Conservation (phyloP, 2,888 invertebrate genomes). For the Sthenelais limicola region DNA sequence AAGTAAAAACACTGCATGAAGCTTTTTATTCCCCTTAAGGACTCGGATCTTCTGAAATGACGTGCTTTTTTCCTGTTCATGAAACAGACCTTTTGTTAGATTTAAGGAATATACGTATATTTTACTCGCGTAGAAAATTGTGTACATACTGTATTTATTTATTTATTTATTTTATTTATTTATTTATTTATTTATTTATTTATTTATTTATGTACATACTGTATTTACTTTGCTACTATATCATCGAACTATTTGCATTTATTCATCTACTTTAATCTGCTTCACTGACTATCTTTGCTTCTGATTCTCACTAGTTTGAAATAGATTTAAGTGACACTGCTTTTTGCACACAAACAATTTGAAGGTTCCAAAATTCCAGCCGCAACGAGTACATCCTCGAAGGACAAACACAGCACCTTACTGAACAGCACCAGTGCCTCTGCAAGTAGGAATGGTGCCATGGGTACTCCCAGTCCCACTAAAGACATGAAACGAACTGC, state of each 20-base stretch:
- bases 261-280: not conserved
- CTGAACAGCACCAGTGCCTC: not conserved
- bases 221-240: not conserved
- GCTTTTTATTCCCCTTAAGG: too few species aligned
- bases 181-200: not conserved
- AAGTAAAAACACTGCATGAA: too few species aligned
- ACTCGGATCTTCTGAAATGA: too few species aligned
- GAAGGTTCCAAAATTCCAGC: slow-evolving; percentile 33
- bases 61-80: too few species aligned
- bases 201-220: not conserved
- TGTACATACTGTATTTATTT: too few species aligned
- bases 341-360: too few species aligned
- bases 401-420: slow-evolving; percentile 9
- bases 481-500: slow-evolving; percentile 21
- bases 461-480: slow-evolving; percentile 20
- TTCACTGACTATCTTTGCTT: too few species aligned
- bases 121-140: too few species aligned
- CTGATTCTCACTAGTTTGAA: too few species aligned
- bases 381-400: slow-evolving; percentile 30
- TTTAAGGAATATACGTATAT: not conserved
- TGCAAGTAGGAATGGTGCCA: not conserved
- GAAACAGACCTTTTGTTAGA: too few species aligned
- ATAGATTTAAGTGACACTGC: too few species aligned
- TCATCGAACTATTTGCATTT: not conserved
- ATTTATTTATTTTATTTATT: not conserved